These are phyloP conservation scores for Trissolcus japonicus DNA, from an alignment of 2,888 invertebrate species.

Conservation along the genomic window DNA sequence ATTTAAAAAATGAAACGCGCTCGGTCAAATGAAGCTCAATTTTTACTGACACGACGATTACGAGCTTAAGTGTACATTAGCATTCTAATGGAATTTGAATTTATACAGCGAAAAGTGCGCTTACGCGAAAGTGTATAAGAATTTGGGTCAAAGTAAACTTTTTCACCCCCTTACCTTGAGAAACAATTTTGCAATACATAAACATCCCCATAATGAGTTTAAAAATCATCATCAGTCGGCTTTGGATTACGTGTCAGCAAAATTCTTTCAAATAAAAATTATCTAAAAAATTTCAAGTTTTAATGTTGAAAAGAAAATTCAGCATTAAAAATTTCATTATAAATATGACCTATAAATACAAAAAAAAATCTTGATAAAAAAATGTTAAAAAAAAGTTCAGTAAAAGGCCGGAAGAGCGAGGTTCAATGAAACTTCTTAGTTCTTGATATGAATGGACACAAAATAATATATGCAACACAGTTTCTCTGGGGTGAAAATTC, in stretches of 20 bases:
- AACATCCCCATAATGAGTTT: not conserved
- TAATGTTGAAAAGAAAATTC: no score
- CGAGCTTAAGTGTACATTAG: slow-evolving; percentile 43
- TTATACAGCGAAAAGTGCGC: slow-evolving; percentile 33
- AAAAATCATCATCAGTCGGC: no score
- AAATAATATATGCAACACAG: no score
- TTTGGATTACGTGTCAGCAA: no score
- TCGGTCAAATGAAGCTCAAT: slow-evolving; percentile 22
- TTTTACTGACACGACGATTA: slow-evolving; percentile 34
- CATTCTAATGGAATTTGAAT: slow-evolving; percentile 45
- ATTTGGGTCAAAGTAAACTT: slow-evolving; percentile 22
- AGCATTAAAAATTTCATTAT: not conserved
- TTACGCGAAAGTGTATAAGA: slow-evolving; percentile 28
- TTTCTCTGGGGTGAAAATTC: slow-evolving; percentile 25
- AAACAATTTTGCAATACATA: not conserved
- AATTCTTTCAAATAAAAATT: no score
- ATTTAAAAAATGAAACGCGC: slow-evolving; percentile 19
- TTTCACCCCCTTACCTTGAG: no score
- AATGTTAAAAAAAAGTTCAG: no score
- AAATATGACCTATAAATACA: slow-evolving; percentile 9
- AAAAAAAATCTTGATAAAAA: no score
- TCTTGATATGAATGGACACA: no score
- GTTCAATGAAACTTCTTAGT: no score
- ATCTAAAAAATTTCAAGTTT: no score
- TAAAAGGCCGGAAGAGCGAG: no score